phyloP scores from a whole-genome alignment of 2,113 vertebrate genomes.

The Tupaia tana region DNA sequence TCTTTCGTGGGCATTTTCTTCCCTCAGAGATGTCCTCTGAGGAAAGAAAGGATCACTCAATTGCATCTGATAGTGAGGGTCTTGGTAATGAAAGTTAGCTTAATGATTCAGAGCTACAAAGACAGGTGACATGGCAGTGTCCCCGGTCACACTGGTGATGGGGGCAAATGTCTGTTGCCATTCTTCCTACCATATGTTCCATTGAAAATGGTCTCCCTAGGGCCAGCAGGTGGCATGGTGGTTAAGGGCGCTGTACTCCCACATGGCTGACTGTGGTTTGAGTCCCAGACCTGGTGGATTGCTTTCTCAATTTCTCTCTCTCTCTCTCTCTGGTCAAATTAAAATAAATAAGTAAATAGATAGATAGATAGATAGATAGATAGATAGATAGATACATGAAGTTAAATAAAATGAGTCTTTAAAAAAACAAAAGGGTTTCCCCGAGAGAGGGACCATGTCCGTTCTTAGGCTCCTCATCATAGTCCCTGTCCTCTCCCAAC shows the following conservation, averaged over 20 bases:
- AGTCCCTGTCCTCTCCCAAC: background rate
- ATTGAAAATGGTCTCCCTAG: background rate
- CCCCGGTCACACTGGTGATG: background rate
- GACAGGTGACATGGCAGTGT: background rate
- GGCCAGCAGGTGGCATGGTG: no score
- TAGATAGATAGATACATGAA: no score
- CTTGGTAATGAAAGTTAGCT: background rate
- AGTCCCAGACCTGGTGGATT: no score
- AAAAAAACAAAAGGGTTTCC: background rate
- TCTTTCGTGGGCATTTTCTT: background rate
- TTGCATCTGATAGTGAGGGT: background rate
- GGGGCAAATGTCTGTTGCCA: background rate
- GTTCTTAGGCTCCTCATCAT: background rate
- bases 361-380: no score
- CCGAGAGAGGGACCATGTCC: rapidly evolving
- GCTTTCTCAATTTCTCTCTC: no score
- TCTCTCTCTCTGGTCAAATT: no score
- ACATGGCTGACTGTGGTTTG: no score
- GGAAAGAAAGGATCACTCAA: conserved; percentile 5
- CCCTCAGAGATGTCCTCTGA: background rate
- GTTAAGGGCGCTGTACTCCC: no score
- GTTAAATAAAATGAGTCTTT: no score
- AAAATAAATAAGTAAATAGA: no score
- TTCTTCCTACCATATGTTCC: background rate
- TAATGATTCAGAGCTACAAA: background rate